A percentile compares a stretch with the other conserved stretches of the same genome.
Evolutionary conservation across 2,888 invertebrate genomes (phyloP).

Genomic region (Agrotis exclamationis): DNA sequence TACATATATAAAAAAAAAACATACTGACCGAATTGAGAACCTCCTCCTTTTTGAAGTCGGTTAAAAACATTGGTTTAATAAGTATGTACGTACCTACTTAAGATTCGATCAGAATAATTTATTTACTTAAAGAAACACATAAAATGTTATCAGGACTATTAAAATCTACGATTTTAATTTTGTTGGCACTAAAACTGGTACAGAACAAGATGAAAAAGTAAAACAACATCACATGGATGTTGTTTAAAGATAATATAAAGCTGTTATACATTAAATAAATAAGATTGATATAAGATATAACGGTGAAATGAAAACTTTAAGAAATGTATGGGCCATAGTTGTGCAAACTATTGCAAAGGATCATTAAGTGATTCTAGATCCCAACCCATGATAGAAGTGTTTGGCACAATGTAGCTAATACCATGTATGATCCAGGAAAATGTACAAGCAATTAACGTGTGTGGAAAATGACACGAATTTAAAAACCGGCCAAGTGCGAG

Average conservation of each 20-base stretch:
- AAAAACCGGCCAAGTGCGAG: no score
- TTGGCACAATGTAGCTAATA: no score
- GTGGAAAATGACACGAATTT: no score
- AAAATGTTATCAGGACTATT: conserved; percentile 13
- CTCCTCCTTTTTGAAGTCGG: no score
- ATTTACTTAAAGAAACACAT: conserved; percentile 11
- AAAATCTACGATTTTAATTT: conserved; percentile 19
- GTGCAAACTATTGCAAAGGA: no score
- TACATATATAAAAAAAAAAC: no score
- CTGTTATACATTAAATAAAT: background rate
- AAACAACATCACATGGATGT: background rate
- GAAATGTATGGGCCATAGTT: background rate
- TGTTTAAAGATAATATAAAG: background rate
- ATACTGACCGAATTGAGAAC: no score
- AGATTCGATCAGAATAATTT: background rate
- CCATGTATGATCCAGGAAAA: no score
- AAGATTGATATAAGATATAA: background rate
- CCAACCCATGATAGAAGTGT: no score
- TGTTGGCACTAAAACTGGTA: conserved; percentile 3
- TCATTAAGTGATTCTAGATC: no score
- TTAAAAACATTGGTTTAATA: no score
- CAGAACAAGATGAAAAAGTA: background rate
- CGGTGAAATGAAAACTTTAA: background rate
- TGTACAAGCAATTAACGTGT: background rate
- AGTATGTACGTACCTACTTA: background rate